Evolutionary conservation across 2,797 vertebrate genomes (phyloP), one percentile per base, ranked within the genome.

Genomic region (Acanthurus leucopareius): DNA sequence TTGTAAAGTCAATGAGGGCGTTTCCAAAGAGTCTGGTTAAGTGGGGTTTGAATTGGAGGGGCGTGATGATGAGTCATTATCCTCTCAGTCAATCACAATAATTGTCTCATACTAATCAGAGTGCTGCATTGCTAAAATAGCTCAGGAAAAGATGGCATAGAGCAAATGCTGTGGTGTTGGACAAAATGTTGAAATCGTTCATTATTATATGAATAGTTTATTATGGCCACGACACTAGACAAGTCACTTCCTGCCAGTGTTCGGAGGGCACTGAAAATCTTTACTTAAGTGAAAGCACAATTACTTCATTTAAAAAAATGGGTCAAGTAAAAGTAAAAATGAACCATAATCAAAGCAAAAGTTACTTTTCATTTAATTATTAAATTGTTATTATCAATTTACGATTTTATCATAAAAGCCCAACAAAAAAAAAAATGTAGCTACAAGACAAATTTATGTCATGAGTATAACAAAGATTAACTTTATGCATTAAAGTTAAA

Each of bases 21-120:
- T 80, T 84, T 80, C 65, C 75, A 77, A 79, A 76, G 66, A 73
- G 65, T 69, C 56, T 40, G 53, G 40, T 81, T 69, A 84, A 79
- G 77, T 82, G 75, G 67, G 60, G 63, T 49, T 35, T 58, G 48
- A 86, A 79, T 52, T 71, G 60, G 48, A 80, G 64, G 56, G 78
- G 44, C 69, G 76, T 44, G 72, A 58, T 81, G 75, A 80, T 83
- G 65, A 83, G 74, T 69, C 75, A 78, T 87, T 82, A 82, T 85
- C 82, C 80, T 82, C 69, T 83, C 54, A 69, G 74, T 70, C 77
- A 80, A 47, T 87, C 79, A 10, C 48, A 62, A 53, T 83, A 78
- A 83, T 84, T 80, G 52, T 76, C 72, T 84, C 56, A 17, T 40
- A 68, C 53, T 52, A 76, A 64, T 80, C 70, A 22, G 59, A 54